phyloP scores from a whole-genome alignment of 1,140 invertebrate genomes.

The Bombus affinis region DNA sequence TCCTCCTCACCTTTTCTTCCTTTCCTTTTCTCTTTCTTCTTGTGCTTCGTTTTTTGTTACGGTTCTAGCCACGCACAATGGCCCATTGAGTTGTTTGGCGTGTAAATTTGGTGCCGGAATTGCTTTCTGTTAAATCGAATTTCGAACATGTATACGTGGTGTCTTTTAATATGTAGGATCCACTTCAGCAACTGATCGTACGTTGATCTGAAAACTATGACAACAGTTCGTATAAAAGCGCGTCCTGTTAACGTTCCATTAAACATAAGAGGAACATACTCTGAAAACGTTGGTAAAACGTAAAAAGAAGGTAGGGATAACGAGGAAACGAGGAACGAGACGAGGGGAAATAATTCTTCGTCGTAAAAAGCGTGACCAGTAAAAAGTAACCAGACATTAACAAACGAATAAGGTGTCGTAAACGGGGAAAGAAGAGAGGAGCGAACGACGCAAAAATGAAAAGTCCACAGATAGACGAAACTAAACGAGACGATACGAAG shows the following conservation, averaged over 20 bases:
- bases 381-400: slow-evolving; percentile 1
- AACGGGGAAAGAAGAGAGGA: not conserved
- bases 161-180: not conserved
- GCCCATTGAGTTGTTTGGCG: slow-evolving; percentile 19
- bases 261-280: too few relatives aligned
- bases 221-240: too few relatives aligned
- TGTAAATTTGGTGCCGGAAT: slow-evolving; percentile 9
- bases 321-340: not conserved
- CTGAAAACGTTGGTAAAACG: not conserved
- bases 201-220: not conserved
- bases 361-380: not conserved
- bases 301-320: not conserved
- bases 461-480: slow-evolving; percentile 26
- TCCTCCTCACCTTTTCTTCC: not conserved
- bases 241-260: too few relatives aligned
- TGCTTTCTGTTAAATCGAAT: not conserved
- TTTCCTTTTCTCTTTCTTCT: not conserved
- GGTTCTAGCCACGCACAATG: not conserved
- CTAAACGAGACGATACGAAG: not conserved
- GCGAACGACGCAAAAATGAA: not conserved
- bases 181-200: not conserved
- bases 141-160: not conserved
- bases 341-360: not conserved
- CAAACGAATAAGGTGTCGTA: not conserved
- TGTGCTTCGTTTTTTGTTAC: not conserved